Evolutionary conservation across 37 sponge, comb jelly and placozoan species (phyloP).

Genomic region (Ianthella basta): DNA sequence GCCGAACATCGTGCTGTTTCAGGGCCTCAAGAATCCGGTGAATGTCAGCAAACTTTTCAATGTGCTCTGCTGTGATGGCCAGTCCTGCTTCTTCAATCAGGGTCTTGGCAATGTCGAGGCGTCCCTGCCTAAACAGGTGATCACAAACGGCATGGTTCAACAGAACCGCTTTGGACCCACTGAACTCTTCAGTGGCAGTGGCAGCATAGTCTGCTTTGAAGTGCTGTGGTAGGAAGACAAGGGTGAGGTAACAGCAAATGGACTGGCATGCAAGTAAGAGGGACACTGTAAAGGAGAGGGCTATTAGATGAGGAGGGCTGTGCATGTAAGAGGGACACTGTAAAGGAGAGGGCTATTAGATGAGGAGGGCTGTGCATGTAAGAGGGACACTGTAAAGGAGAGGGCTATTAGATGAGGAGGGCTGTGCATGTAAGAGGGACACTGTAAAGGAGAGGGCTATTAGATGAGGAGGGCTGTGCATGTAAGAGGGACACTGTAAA

Average conservation of each 20-base stretch:
- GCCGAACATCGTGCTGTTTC: constrained; percentile 43
- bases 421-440: too few relatives aligned
- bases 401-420: too few relatives aligned
- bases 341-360: too few relatives aligned
- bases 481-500: too few relatives aligned
- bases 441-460: too few relatives aligned
- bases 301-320: too few relatives aligned
- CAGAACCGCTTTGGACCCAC: constrained; percentile 23
- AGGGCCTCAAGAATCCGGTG: constrained; percentile 72
- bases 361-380: too few relatives aligned
- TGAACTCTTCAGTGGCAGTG: constrained; percentile 48
- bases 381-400: too few relatives aligned
- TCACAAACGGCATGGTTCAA: constrained; percentile 73
- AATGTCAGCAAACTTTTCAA: constrained; percentile 73
- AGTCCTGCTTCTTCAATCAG: constrained; percentile 66
- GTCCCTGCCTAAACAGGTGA: constrained; percentile 84
- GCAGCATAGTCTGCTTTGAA: constrained; percentile 66
- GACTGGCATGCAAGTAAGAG: neutral
- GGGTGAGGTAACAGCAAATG: neutral
- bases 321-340: too few relatives aligned
- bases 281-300: too few relatives aligned
- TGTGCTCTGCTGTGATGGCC: constrained; percentile 33
- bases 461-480: too few relatives aligned
- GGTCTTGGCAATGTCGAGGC: constrained; percentile 73
- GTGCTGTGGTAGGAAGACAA: constrained; percentile 37